Conservation (phyloP, 2,888 invertebrate species). For the Argynnis bischoffii region DNA sequence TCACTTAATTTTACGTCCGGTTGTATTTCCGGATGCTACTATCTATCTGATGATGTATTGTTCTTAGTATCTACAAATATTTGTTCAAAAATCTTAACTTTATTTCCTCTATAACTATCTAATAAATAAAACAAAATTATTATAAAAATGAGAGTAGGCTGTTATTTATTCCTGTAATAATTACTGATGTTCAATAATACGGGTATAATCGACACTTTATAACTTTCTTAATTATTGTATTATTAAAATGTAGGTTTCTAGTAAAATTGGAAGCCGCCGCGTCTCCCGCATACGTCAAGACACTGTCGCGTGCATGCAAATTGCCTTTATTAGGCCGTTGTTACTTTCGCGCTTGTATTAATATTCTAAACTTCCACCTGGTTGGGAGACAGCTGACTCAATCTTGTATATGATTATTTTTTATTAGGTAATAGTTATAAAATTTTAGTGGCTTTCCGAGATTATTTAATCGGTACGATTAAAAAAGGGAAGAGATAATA, state of each 20-base stretch:
- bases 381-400: constrained; percentile 32
- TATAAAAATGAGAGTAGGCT: too few species aligned
- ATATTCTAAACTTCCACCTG: constrained; percentile 34
- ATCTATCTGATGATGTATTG: too few species aligned
- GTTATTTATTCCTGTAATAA: not conserved
- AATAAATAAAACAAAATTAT: too few species aligned
- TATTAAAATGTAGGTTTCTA: constrained; percentile 19
- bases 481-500: not conserved
- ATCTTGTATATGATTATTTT: constrained; percentile 26
- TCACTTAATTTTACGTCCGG: too few species aligned
- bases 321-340: constrained; percentile 34
- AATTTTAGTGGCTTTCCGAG: constrained; percentile 23
- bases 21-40: too few species aligned
- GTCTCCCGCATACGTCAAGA: constrained; percentile 35
- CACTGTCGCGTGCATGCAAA: constrained; percentile 33
- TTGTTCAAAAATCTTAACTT: too few species aligned
- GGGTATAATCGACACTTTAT: constrained; percentile 19
- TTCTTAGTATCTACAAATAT: too few species aligned
- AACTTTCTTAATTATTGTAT: constrained; percentile 7
- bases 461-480: constrained; percentile 11
- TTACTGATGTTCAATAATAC: constrained; percentile 14
- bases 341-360: constrained; percentile 31
- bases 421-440: constrained; percentile 27
- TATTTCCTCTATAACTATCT: too few species aligned
- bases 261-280: constrained; percentile 3